Conservation (phyloP, 2,888 invertebrate species). For the Eristalinus sepulchralis region DNA sequence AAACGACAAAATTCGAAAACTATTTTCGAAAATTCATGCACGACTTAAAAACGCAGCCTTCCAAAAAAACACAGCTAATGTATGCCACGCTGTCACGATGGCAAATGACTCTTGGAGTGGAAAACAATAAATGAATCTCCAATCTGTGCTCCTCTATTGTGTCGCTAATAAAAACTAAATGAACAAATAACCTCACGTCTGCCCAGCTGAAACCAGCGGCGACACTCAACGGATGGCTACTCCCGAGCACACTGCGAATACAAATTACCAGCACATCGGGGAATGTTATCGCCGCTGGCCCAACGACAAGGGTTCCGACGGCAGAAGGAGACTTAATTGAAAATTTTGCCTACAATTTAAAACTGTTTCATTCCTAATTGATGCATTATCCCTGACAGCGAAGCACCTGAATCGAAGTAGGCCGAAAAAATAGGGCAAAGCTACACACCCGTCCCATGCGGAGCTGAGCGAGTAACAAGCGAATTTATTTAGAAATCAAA, state of each 20-base stretch:
- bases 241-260: no score
- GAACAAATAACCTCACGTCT: no score
- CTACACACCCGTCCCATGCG: neutral
- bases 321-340: slow-evolving; percentile 8
- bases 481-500: slow-evolving; percentile 23
- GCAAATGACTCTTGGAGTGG: neutral
- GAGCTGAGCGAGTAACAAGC: neutral
- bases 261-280: slow-evolving; percentile 7
- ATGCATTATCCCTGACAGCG: slow-evolving; percentile 1
- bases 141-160: no score
- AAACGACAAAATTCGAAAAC: neutral
- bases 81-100: neutral
- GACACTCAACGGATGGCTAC: no score
- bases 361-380: slow-evolving; percentile 11
- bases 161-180: no score
- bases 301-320: neutral
- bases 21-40: neutral
- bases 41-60: neutral
- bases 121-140: neutral
- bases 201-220: no score
- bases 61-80: slow-evolving; percentile 4
- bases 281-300: neutral
- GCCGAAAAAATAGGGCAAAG: neutral
- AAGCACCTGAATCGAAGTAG: neutral
- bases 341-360: slow-evolving; percentile 5